Evolutionary conservation across 2,888 invertebrate genomes (phyloP), one percentile per base, ranked within the genome.

Genomic region (Diaphora mendica): DNA sequence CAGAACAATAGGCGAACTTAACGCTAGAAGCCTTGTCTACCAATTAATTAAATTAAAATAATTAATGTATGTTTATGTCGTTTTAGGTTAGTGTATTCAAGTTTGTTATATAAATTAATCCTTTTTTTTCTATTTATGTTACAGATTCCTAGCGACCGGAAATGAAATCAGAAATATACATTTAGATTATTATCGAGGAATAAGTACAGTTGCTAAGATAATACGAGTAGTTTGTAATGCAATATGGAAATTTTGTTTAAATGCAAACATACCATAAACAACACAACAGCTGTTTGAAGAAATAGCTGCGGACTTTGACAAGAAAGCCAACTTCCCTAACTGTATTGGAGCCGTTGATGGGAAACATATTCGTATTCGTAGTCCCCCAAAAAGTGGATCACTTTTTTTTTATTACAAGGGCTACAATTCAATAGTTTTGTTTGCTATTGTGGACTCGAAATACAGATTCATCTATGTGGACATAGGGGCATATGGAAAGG

Each of bases 101-200:
- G 75, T 78, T 77, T 77, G 72, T 78, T 73, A 77, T 72, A 73
- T 78, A 73, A 77, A 77, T 81, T 79, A 79, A 78, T 77, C 74
- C 70, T 77, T 78, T 75, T 75, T 69, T 59, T 59, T 59, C 9
- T 30, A 15, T 62, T 74, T 68, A 35, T 42, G 20, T 74, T 74
- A 51, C 74, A 71, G 74, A 48, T 74, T 68, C 42, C 26, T 74
- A 48, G 74, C 74, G 20, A 68, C 71, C 35, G 74, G 74, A 55
- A 71, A 68, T 68, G 33, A 64, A 39, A 55, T 71, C 39, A 62
- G 64, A 71, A 44, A 71, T 64, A 68, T 74, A 23, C 42, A 71
- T 64, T 68, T 68, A 30, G 30, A 51, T 51, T 68, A 51, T 64
- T 71, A 71, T 68, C 71, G 71, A 51, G 74, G 74, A 68, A 48